Evolutionary conservation across 2,888 invertebrate species (phyloP).

Genomic region (Nudaria mundana): DNA sequence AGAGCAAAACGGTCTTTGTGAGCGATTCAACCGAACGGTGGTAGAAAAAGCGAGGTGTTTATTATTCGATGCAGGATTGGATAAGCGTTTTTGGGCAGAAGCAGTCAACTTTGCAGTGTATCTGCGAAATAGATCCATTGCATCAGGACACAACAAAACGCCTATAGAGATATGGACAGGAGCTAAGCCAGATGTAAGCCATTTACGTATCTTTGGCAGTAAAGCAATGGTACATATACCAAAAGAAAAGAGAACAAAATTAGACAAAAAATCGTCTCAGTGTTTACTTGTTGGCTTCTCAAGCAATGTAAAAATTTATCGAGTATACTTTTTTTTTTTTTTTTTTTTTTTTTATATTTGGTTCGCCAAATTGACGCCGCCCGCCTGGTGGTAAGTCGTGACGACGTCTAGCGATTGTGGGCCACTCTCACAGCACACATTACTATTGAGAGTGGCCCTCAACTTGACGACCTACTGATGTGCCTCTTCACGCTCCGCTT

Average conservation of each 20-base stretch:
- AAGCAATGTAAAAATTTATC: slow-evolving; percentile 2
- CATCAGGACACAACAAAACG: neutral
- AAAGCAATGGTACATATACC: neutral
- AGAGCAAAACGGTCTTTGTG: slow-evolving; percentile 17
- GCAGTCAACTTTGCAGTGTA: slow-evolving; percentile 17
- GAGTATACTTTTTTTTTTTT: too few species aligned
- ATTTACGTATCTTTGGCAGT: neutral
- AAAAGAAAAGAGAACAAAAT: neutral
- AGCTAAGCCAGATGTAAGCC: neutral
- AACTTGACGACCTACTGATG: too few species aligned
- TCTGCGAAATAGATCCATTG: neutral
- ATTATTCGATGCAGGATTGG: slow-evolving; percentile 9
- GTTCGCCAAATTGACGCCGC: too few species aligned
- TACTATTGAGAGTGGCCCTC: too few species aligned
- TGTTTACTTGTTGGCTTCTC: slow-evolving; percentile 1
- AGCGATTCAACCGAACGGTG: slow-evolving; percentile 13
- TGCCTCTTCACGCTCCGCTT: too few species aligned
- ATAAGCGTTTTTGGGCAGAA: slow-evolving; percentile 16
- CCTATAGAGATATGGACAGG: neutral
- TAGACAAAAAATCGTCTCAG: slow-evolving; percentile 2
- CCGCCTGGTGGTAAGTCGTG: too few species aligned
- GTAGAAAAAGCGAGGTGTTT: slow-evolving; percentile 13
- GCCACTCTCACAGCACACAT: too few species aligned
- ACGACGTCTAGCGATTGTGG: too few species aligned
- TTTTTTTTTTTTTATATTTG: too few species aligned